Conservation (phyloP, 1,140 invertebrate genomes). For the Bombus sibiricus region DNA sequence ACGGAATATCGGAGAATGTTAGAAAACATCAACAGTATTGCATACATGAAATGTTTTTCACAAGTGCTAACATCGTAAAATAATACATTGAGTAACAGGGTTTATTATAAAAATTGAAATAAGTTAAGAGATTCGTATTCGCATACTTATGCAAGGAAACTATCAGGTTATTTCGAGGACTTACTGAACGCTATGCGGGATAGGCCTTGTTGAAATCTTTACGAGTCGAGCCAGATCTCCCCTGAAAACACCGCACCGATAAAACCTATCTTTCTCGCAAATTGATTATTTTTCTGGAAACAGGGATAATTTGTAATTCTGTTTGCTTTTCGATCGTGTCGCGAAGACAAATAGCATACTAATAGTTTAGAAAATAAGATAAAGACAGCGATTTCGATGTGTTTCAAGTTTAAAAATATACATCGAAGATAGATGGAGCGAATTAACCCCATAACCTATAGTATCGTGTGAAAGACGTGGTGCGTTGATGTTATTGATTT, state of each 20-base stretch:
- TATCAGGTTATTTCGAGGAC: conserved; percentile 66
- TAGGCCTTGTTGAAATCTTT: conserved; percentile 80
- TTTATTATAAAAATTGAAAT: conserved; percentile 40
- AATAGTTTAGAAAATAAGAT: neutral
- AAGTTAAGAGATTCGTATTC: conserved; percentile 23
- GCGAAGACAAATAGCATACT: neutral
- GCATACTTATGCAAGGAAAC: conserved; percentile 48
- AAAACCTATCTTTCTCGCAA: conserved; percentile 49
- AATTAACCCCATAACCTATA: neutral
- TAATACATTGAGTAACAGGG: conserved; percentile 47
- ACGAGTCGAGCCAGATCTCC: conserved; percentile 84
- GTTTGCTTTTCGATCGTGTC: neutral
- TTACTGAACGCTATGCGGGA: conserved; percentile 80
- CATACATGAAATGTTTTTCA: conserved; percentile 36
- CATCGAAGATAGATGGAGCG: too few species aligned
- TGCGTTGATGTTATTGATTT: too few species aligned
- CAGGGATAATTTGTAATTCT: neutral
- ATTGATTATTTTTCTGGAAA: neutral
- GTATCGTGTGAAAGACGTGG: too few species aligned
- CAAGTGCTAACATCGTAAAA: conserved; percentile 51
- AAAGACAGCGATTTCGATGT: neutral
- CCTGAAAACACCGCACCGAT: conserved; percentile 84
- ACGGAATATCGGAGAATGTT: conserved; percentile 24
- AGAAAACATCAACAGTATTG: conserved; percentile 41
- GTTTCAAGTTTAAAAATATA: too few species aligned